Base-by-base conservation (phyloP, 30 jellyfish, hydroid and myxozoan genomes). In the Haliclystus octoradiatus region DNA sequence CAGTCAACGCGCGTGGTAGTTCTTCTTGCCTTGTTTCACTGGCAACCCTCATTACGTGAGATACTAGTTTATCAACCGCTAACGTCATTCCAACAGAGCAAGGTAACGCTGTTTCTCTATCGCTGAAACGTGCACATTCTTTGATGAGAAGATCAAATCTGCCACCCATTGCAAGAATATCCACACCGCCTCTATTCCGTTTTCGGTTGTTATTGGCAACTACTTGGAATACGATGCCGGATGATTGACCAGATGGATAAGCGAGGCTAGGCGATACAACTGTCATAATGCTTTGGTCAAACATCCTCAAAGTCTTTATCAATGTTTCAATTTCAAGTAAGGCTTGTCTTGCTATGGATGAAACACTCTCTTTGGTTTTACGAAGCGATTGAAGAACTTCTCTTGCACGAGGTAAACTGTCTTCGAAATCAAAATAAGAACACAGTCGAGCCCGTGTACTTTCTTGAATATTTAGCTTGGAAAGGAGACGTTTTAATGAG, bases 81-180 rank as follows among this genome's bases (percentile, higher is more conserved):
- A 86, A 64, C 60, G 93, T 86, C 14, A 74, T 76, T 7, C 96
- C 96, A 19, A 79, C 96, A 22, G 94, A 83, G 33, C 77, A 76
- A 9, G 96, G 94, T 35, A 71, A 40, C 57, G 57, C 19, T 30
- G 13, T 30, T 28, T 65, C 52, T 63, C 68, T 72, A 63, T 86
- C 92, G 33, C 74, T 82, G 19, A 80, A 60, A 47, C 71, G 46
- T 31, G 70, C 61, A 66, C 79, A 68, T 30, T 62, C 28, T 57
- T 79, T 93, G 7, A 86, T 70, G 63, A 79, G 73, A 31, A 53
- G 66, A 28, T 86, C 86, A 47, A 76, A 86, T 47, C 96, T 60
- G 23, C 96, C 96, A 1, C 96, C 96, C 25, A 78, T 93, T 0
- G 96, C 96, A 31, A 86, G 57, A 13, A 86, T 73, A 69, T 86